These are phyloP conservation scores for Aphaenogaster rudis DNA, from an alignment of 1,140 invertebrate species.

Conservation along the genomic window DNA sequence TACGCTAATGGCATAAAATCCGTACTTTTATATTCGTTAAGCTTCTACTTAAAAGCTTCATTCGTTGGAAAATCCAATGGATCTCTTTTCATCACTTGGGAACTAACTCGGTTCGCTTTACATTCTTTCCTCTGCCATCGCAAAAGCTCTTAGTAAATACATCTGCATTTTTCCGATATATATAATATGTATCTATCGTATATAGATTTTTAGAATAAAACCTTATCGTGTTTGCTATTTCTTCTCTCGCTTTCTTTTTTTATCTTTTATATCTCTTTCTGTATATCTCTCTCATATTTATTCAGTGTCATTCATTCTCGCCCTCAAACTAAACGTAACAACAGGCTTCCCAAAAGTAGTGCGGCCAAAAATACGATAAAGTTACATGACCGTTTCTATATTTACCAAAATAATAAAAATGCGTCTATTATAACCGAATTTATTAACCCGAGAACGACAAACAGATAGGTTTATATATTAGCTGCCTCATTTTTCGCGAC, in stretches of 20 bases:
- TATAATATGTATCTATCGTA: constrained; percentile 23
- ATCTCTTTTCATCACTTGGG: constrained; percentile 12
- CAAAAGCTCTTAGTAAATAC: constrained; percentile 34
- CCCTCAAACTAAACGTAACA: constrained; percentile 40
- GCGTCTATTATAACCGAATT: not conserved
- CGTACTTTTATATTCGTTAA: not conserved
- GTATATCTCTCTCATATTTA: constrained; percentile 16
- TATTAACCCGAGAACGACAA: constrained; percentile 27
- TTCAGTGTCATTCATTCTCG: constrained; percentile 39
- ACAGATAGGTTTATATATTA: constrained; percentile 6
- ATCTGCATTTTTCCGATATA: constrained; percentile 31
- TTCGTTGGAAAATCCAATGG: not conserved
- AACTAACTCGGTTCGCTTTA: constrained; percentile 25
- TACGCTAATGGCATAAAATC: not conserved
- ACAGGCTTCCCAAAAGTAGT: constrained; percentile 43
- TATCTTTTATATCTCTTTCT: constrained; percentile 52
- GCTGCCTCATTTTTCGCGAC: constrained; percentile 11
- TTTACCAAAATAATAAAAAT: constrained; percentile 22
- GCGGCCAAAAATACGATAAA: constrained; percentile 43
- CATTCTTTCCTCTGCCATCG: constrained; percentile 7
- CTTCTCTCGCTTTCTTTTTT: constrained; percentile 25
- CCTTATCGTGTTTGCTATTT: constrained; percentile 41
- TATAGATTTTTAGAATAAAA: constrained; percentile 46
- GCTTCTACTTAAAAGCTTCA: not conserved
- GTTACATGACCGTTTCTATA: constrained; percentile 27